Evolutionary conservation across 2,888 invertebrate species (phyloP), one percentile per base, ranked within the genome.

Genomic region (Agrilus cyanescens): DNA sequence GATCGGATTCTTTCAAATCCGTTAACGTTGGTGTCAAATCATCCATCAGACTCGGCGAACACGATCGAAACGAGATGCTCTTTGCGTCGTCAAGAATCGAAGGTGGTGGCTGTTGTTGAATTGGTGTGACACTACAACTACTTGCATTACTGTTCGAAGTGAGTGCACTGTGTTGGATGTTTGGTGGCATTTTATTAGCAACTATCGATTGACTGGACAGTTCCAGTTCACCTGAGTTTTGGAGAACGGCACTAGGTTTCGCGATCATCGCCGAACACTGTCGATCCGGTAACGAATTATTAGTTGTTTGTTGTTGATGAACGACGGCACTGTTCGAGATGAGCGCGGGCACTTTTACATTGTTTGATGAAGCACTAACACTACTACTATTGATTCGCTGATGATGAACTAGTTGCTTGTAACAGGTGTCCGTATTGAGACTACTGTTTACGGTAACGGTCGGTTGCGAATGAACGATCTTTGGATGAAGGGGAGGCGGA

Each of bases 1-100:
- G 68, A 60, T 81, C 82, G 46, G 53, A 47, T 47, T 63, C 66
- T 52, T 63, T 65, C 36, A 68, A 50, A 50, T 68, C 68, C 4
- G 66, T 63, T 32, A 68, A 49, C 18, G 66, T 59, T 14, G 68
- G 65, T 31, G 64, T 63, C 37, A 68, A 52, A 49, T 66, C 65
- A 44, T 64, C 55, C n/a, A 68, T 48, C 32, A 50, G 48, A 50
- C 57, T 57, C 34, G 57, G 52, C 53, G 50, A 50, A 44, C 50
- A 48, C 20, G 66, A 66, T 65, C 72, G 71, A 68, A 63, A 74
- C 63, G 59, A 55, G 4, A 25, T 25, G 25, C 25, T 25, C 4
- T 25, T 25, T 3, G 25, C 25, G 10, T 25, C 25, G 25, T 25
- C 25, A 25, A 25, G 25, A 10, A 25, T 25, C 25, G 25, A 25